Conservation (phyloP, 2,888 invertebrate genomes). For the Chrysolina americana region DNA sequence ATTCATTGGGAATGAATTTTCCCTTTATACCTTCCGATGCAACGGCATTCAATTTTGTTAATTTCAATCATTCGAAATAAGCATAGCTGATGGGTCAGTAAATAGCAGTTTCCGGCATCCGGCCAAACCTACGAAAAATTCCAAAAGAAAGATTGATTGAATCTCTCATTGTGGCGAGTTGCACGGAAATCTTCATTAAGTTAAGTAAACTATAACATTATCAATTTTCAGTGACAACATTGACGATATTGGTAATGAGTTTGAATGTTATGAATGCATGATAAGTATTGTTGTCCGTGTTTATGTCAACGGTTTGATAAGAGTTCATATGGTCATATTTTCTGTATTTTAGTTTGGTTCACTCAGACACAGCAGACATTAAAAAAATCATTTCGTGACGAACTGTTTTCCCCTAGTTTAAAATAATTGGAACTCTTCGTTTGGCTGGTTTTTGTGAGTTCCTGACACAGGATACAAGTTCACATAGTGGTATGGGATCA, state of each 20-base stretch:
- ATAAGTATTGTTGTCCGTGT: conserved; percentile 5
- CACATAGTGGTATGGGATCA: too few species aligned
- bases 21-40: background rate
- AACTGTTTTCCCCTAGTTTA: too few species aligned
- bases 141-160: conserved; percentile 2
- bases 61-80: conserved; percentile 4
- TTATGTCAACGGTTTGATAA: conserved; percentile 1
- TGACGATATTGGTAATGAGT: conserved; percentile 6
- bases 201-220: background rate
- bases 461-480: too few species aligned
- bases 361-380: background rate
- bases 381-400: too few species aligned
- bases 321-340: background rate
- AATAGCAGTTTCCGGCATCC: conserved; percentile 8
- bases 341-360: background rate
- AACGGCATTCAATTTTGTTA: background rate
- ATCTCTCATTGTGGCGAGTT: background rate
- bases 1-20: background rate
- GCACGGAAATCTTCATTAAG: background rate
- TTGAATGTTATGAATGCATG: background rate
- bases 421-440: too few species aligned
- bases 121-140: conserved; percentile 13
- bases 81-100: background rate
- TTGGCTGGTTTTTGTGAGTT: too few species aligned
- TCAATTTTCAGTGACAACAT: conserved; percentile 12